Evolutionary conservation across 2,113 vertebrate genomes (phyloP).

Genomic region (Elephas maximus): DNA sequence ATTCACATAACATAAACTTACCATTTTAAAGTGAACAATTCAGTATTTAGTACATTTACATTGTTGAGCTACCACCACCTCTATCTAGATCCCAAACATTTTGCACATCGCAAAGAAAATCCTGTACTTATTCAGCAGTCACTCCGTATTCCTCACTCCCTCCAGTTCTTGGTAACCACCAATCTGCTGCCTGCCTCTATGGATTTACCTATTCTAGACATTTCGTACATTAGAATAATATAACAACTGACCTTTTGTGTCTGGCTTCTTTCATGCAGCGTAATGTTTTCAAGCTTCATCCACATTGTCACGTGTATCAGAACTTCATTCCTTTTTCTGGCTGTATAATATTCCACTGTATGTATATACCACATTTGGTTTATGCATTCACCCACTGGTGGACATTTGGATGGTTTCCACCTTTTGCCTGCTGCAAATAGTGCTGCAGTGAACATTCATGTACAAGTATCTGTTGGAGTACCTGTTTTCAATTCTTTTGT

Average conservation of each 20-base stretch:
- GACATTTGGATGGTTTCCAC: background rate
- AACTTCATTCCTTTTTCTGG: too few species aligned
- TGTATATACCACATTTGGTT: too few species aligned
- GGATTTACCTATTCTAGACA: background rate
- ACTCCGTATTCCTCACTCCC: background rate
- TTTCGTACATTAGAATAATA: background rate
- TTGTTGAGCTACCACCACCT: too few species aligned
- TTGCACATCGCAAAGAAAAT: too few species aligned
- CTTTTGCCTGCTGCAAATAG: background rate
- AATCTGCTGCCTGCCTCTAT: background rate
- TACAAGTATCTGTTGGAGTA: background rate
- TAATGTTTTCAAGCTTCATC: background rate
- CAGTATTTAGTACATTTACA: too few species aligned
- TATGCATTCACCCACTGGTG: background rate
- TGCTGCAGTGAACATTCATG: background rate
- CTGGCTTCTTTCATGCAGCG: background rate
- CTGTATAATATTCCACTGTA: too few species aligned
- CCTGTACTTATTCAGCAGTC: background rate
- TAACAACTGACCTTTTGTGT: background rate
- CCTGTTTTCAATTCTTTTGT: background rate
- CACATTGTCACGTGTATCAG: background rate
- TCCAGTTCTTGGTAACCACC: background rate
- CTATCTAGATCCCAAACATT: too few species aligned
- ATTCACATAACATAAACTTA: background rate
- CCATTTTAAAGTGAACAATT: too few species aligned